Percentiles rank a stretch among this genome's conserved stretches.
Conservation (phyloP, 2,888 invertebrate genomes). For the Drosophila rubida region DNA sequence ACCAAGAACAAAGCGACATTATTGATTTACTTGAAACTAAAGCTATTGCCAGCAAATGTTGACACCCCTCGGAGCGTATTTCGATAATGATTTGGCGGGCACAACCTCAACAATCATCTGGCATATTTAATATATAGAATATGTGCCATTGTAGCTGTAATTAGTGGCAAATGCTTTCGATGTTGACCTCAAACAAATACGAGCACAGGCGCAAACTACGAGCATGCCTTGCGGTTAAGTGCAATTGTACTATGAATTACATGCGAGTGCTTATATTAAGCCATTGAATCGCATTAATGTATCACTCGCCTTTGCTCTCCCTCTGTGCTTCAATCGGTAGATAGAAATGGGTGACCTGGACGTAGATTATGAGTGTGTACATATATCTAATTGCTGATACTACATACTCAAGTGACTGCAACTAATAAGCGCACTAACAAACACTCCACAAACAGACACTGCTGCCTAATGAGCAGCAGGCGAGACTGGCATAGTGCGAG, state of each 20-base stretch:
- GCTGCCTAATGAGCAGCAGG: conserved; percentile 13
- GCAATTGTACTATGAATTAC: conserved; percentile 23
- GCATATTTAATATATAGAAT: conserved; percentile 1
- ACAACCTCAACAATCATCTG: conserved; percentile 18
- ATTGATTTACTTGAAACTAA: conserved; percentile 34
- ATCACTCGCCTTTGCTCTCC: neutral
- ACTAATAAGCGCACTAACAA: conserved; percentile 57
- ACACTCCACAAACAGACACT: conserved; percentile 26
- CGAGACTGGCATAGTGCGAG: conserved; percentile 11
- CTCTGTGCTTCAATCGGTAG: conserved; percentile 3
- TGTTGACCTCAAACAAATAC: conserved; percentile 65
- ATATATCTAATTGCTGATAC: conserved; percentile 33
- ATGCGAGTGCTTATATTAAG: neutral
- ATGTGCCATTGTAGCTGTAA: conserved; percentile 47
- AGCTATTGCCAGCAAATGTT: neutral
- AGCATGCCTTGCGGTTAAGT: conserved; percentile 1
- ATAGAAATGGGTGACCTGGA: conserved; percentile 6
- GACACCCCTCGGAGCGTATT: conserved; percentile 4
- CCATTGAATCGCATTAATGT: conserved; percentile 15
- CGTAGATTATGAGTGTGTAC: conserved; percentile 13
- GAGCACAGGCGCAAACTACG: conserved; percentile 21
- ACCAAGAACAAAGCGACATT: conserved; percentile 12
- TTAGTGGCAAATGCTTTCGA: conserved; percentile 60
- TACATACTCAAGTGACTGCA: conserved; percentile 36
- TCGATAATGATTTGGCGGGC: conserved; percentile 18